phyloP scores from a whole-genome alignment of 2,113 vertebrate genomes.

The Zeus faber region DNA sequence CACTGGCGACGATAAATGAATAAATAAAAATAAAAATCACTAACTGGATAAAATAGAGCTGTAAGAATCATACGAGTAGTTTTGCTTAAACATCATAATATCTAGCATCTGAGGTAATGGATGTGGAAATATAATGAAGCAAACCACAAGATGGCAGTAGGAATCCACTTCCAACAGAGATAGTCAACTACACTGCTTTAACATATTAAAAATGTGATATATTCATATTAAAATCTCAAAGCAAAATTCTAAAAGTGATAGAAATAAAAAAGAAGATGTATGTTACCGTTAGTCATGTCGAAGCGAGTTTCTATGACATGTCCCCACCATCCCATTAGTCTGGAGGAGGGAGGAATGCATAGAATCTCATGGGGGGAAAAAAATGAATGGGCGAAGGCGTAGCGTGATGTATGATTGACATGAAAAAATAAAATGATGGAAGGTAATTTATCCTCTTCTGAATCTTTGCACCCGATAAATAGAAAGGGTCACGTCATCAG shows the following conservation, averaged over 20 bases:
- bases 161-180: neutral
- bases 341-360: conserved; percentile 49
- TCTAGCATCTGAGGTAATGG: neutral
- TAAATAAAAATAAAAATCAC: neutral
- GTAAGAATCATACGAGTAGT: neutral
- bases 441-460: too few species aligned
- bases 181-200: neutral
- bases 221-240: too few species aligned
- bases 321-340: conserved; percentile 91
- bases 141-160: conserved; percentile 34
- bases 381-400: too few species aligned
- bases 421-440: too few species aligned
- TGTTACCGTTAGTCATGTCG: conserved; percentile 87
- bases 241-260: too few species aligned
- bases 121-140: neutral
- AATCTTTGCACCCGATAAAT: too few species aligned
- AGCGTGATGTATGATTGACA: too few species aligned
- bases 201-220: too few species aligned
- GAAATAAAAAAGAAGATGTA: neutral
- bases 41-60: neutral
- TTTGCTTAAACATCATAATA: neutral
- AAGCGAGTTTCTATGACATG: conserved; percentile 87
- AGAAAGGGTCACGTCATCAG: too few species aligned
- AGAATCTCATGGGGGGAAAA: neutral
- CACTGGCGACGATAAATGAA: conserved; percentile 63